Conservation (phyloP, 2,888 invertebrate genomes). For the Lomographa bimaculata region DNA sequence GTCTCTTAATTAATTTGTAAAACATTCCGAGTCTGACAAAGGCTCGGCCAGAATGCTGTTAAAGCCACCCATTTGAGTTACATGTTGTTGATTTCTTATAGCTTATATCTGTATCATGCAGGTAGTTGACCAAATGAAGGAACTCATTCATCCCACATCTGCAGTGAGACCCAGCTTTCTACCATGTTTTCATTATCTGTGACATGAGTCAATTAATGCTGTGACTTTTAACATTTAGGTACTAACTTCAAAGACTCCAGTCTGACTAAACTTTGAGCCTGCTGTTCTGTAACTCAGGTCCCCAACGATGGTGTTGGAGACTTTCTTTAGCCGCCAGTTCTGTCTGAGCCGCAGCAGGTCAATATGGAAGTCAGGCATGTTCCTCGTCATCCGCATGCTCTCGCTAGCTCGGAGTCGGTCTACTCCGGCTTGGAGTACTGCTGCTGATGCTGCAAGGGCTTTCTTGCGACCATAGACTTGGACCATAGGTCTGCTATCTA, state of each 20-base stretch:
- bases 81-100: too few species aligned
- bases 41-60: too few species aligned
- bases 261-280: conserved; percentile 96
- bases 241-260: conserved; percentile 66
- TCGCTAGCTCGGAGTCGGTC: conserved; percentile 94
- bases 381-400: conserved; percentile 87
- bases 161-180: too few species aligned
- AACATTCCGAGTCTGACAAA: too few species aligned
- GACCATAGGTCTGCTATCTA: conserved; percentile 93
- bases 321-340: conserved; percentile 98
- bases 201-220: too few species aligned
- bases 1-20: too few species aligned
- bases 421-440: conserved; percentile 92
- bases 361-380: conserved; percentile 95
- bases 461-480: conserved; percentile 97
- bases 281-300: conserved; percentile 98
- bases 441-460: conserved; percentile 93
- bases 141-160: too few species aligned
- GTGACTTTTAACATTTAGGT: too few species aligned
- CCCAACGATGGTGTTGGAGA: conserved; percentile 96
- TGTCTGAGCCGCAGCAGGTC: conserved; percentile 94
- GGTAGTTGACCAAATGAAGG: too few species aligned
- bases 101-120: too few species aligned
- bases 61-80: too few species aligned
- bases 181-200: too few species aligned